Evolutionary conservation across 2,888 invertebrate genomes (phyloP), one percentile per base, ranked within the genome.

Genomic region (Incurvaria masculella): DNA sequence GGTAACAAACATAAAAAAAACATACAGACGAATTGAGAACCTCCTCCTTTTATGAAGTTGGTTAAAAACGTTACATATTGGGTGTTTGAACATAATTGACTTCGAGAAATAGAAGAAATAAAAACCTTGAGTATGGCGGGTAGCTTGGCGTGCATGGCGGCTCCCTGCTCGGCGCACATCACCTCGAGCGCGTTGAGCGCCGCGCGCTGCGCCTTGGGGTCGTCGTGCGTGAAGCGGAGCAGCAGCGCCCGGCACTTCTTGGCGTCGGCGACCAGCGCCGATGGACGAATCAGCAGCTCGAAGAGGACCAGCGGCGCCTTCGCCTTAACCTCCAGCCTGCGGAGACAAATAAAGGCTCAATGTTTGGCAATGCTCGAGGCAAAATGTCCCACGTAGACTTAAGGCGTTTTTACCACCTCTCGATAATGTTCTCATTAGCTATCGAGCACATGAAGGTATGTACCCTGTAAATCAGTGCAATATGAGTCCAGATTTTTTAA

Each of bases 131-230:
- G 82, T 59, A 95, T 88, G 65, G 88, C 89, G 56, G 94, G 86
- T 59, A 96, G 92, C 69, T 94, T 94, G 50, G 89, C 83, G 82
- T 98, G 84, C 59, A 99, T 83, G 47, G 80, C 73, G 52, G 86
- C 83, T 57, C 85, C 84, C 72, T 94, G 88, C 56, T 91, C 78
- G 49, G 87, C 89, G 57, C 95, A 90, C 45, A 97, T 86, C 68
- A 94, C 94, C 65, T 98, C 97, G 62, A 99, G 84, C 49, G 97
- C 98, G 61, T 97, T 92, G 60, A 99, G 84, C 58, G 98, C 83
- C 74, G 96, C 92, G 56, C 94, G 89, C 68, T 94, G 94, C 5
- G 93, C 93, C 63, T 91, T 91, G 26, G 83, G 68, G 65, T 94
- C 93, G 52, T 88, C 85, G 57, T 88, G 85, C 38, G 89, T 89